Evolutionary conservation across 2,888 invertebrate genomes (phyloP).

Genomic region (Pandemis heparana): DNA sequence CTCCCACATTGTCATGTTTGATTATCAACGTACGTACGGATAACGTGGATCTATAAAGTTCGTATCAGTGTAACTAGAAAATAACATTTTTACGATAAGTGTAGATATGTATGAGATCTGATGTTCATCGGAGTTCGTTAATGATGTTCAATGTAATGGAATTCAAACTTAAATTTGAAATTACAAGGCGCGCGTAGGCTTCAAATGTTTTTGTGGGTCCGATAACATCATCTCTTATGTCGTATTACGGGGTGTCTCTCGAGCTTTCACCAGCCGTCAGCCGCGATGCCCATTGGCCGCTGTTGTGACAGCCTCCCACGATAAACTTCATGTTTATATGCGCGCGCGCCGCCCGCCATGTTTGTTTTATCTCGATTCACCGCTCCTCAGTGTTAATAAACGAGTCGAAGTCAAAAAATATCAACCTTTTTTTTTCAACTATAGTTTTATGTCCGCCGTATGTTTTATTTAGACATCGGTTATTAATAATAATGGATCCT

Average conservation of each 20-base stretch:
- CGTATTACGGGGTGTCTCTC: conserved; percentile 71
- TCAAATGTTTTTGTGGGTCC: conserved; percentile 61
- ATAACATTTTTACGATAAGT: conserved; percentile 30
- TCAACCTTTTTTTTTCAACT: conserved; percentile 71
- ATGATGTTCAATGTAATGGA: conserved; percentile 62
- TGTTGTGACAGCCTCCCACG: conserved; percentile 86
- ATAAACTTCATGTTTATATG: conserved; percentile 81
- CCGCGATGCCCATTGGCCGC: conserved; percentile 69
- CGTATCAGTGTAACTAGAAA: not conserved
- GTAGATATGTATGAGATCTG: conserved; percentile 45
- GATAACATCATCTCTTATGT: conserved; percentile 75
- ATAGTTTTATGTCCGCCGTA: conserved; percentile 73
- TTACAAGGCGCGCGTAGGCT: conserved; percentile 73
- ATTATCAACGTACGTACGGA: conserved; percentile 19
- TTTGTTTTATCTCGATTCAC: conserved; percentile 85
- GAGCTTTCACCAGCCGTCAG: conserved; percentile 81
- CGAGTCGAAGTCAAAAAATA: conserved; percentile 76
- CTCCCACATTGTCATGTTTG: conserved; percentile 45
- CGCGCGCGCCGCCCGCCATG: conserved; percentile 82
- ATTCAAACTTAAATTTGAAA: conserved; percentile 58
- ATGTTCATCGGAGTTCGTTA: conserved; percentile 61
- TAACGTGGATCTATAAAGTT: conserved; percentile 20
- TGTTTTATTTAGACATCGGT: conserved; percentile 83
- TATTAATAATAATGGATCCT: conserved; percentile 84
- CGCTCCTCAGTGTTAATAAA: conserved; percentile 82